phyloP scores from a whole-genome alignment of 1,140 invertebrate species.

The Drosophila guanche region DNA sequence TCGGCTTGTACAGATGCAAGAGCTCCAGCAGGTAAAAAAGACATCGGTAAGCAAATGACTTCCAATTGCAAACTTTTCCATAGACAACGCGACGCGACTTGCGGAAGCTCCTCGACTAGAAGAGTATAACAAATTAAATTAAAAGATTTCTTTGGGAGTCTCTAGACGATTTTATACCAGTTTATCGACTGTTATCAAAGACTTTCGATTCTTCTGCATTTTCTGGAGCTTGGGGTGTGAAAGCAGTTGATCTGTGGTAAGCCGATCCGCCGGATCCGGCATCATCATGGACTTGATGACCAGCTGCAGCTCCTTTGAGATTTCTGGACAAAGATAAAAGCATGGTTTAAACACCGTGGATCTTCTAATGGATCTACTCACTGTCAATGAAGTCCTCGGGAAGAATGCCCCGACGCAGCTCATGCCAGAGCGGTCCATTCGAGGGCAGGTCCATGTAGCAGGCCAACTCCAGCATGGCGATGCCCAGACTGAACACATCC shows the following conservation, averaged over 20 bases:
- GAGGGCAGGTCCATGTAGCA: conserved; percentile 89
- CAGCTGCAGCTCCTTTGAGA: conserved; percentile 85
- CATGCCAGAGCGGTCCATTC: conserved; percentile 88
- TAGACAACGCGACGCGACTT: conserved; percentile 61
- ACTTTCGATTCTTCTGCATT: conserved; percentile 62
- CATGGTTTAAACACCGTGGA: neutral
- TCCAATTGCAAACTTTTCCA: conserved; percentile 78
- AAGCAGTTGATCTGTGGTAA: conserved; percentile 85
- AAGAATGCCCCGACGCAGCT: conserved; percentile 85
- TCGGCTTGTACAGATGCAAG: conserved; percentile 50
- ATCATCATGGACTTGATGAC: conserved; percentile 86
- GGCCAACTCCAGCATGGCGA: conserved; percentile 89
- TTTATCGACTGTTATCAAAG: conserved; percentile 54
- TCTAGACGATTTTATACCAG: conserved; percentile 32
- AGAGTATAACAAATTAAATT: neutral
- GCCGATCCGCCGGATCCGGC: conserved; percentile 84
- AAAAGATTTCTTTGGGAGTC: neutral
- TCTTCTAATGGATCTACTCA: conserved; percentile 20
- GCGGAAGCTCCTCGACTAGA: conserved; percentile 63
- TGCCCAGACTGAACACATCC: conserved; percentile 89
- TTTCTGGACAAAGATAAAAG: conserved; percentile 72
- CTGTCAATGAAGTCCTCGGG: conserved; percentile 78
- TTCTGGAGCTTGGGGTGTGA: conserved; percentile 59
- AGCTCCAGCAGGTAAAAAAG: conserved; percentile 64
- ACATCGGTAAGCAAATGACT: conserved; percentile 54